These are phyloP conservation scores for Arenaria interpres DNA, from an alignment of 2,113 vertebrate species.

Conservation along the genomic window DNA sequence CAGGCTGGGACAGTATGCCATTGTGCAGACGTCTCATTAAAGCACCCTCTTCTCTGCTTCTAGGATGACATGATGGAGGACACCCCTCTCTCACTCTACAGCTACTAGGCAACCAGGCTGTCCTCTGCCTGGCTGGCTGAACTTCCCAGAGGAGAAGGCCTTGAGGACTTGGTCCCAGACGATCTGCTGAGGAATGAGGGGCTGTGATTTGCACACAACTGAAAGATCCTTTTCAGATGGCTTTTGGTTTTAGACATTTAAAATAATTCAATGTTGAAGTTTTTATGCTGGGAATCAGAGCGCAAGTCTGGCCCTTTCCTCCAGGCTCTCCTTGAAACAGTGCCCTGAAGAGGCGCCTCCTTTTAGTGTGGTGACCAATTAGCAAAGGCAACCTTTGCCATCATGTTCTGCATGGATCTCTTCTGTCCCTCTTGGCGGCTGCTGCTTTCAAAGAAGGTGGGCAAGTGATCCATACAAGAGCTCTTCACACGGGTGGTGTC, in stretches of 20 bases:
- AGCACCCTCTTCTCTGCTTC: conserved; percentile 37
- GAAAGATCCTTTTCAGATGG: conserved; percentile 47
- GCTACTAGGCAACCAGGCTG: conserved; percentile 79
- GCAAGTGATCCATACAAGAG: background rate
- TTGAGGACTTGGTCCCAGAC: conserved; percentile 31
- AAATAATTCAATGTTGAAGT: conserved; percentile 25
- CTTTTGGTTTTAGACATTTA: conserved; percentile 47
- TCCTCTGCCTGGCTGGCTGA: background rate
- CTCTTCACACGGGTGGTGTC: background rate
- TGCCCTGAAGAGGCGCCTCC: background rate
- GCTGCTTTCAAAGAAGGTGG: conserved; percentile 20
- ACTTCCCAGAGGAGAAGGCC: conserved; percentile 34
- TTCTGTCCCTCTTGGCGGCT: background rate
- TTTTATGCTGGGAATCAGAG: conserved; percentile 30
- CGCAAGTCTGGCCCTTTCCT: conserved; percentile 11
- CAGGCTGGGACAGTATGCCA: background rate
- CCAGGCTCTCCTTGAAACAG: background rate
- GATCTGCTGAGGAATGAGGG: conserved; percentile 47
- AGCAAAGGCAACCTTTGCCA: background rate
- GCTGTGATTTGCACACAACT: conserved; percentile 64
- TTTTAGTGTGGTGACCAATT: background rate
- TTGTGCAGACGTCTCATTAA: background rate
- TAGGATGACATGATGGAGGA: conserved; percentile 96
- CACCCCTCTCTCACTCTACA: conserved; percentile 91
- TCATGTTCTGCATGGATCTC: background rate